These are phyloP conservation scores for Rambutsinella grinnellia DNA, from an alignment of 2,888 invertebrate species.

Conservation along the genomic window DNA sequence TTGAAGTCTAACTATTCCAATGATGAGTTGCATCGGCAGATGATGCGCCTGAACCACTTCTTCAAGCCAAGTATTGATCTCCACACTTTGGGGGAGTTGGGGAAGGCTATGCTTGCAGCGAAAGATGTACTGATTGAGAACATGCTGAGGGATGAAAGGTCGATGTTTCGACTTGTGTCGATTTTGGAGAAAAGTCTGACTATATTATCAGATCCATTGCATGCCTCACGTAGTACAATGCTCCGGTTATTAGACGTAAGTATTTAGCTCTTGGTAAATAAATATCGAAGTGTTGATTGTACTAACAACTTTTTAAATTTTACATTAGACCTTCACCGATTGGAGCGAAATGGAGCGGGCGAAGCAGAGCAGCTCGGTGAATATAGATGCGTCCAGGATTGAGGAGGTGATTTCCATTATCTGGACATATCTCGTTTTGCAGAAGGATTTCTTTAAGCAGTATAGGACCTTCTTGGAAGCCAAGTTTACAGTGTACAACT, in stretches of 20 bases:
- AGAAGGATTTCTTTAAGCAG: constrained; percentile 44
- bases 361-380: neutral
- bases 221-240: constrained; percentile 31
- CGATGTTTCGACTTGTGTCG: constrained; percentile 2
- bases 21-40: constrained; percentile 43
- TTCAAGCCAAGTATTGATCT: constrained; percentile 25
- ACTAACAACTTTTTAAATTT: constrained; percentile 3
- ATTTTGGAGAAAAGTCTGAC: constrained; percentile 24
- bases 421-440: constrained; percentile 45
- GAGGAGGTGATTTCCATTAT: constrained; percentile 19
- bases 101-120: constrained; percentile 9
- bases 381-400: neutral
- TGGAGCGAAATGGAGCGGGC: constrained; percentile 20
- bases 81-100: constrained; percentile 10
- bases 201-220: constrained; percentile 22
- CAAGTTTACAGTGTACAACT: constrained; percentile 12
- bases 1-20: constrained; percentile 1
- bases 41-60: constrained; percentile 58
- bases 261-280: neutral
- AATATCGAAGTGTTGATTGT: neutral
- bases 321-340: constrained; percentile 24
- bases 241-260: constrained; percentile 58
- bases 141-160: constrained; percentile 18
- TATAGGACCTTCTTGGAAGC: constrained; percentile 48
- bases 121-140: constrained; percentile 13